These are phyloP conservation scores for Arion vulgaris DNA, from an alignment of 1,140 invertebrate genomes.

Conservation along the genomic window DNA sequence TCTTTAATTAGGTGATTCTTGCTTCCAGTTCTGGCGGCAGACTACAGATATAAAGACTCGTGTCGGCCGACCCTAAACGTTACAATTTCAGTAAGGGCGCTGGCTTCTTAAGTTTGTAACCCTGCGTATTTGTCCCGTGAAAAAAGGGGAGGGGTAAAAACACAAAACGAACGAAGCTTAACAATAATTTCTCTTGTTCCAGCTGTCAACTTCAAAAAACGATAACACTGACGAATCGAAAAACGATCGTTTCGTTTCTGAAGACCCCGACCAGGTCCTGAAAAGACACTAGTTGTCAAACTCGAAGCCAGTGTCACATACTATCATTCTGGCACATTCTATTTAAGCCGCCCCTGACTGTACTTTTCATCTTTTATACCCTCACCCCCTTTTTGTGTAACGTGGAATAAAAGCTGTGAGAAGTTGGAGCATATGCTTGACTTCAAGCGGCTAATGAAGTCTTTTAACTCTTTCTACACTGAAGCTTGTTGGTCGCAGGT, in stretches of 20 bases:
- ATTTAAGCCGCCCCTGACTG: not conserved
- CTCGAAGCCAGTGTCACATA: not conserved
- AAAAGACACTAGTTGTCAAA: not conserved
- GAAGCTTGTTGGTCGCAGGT: not conserved
- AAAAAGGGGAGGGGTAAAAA: no score
- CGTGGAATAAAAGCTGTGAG: not conserved
- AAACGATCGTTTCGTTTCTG: constrained; percentile 26
- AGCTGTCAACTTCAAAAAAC: constrained; percentile 7
- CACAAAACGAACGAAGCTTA: constrained; percentile 6
- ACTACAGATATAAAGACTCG: not conserved
- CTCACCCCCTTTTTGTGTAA: not conserved
- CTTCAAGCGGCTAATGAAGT: constrained; percentile 5
- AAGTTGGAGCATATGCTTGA: not conserved
- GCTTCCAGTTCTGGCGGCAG: not conserved
- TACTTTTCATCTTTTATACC: not conserved
- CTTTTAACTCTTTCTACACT: not conserved
- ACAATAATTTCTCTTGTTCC: not conserved
- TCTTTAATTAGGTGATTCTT: constrained; percentile 8
- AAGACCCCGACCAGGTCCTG: not conserved
- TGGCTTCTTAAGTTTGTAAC: not conserved
- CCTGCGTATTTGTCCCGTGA: not conserved
- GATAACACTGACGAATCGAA: constrained; percentile 12
- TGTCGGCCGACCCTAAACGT: constrained; percentile 11
- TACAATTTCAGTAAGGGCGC: not conserved
- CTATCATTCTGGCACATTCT: not conserved